phyloP scores from a whole-genome alignment of 1,140 invertebrate genomes.

The Ridgeia piscesae region DNA sequence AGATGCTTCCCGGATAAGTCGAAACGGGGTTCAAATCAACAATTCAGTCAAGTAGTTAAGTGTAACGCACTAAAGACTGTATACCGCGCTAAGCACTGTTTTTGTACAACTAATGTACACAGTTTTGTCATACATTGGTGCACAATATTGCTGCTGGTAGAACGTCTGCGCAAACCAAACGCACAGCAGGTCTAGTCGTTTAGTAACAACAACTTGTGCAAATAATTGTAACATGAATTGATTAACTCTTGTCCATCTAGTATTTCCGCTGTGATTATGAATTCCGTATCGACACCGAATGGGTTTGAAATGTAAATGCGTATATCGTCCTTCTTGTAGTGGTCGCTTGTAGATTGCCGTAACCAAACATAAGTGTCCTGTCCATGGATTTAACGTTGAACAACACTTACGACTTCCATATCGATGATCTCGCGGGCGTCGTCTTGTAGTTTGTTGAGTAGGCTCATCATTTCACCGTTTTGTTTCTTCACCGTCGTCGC shows the following conservation, averaged over 20 bases:
- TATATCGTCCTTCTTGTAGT: neutral
- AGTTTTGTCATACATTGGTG: too few species aligned
- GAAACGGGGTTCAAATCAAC: too few species aligned
- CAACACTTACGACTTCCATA: neutral
- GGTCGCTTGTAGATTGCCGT: neutral
- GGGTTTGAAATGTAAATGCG: neutral
- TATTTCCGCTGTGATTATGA: neutral
- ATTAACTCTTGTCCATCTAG: neutral
- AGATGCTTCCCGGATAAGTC: too few species aligned
- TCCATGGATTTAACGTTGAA: neutral
- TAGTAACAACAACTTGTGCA: too few species aligned
- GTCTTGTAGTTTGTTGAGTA: neutral
- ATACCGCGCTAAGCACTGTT: too few species aligned
- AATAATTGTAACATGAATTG: too few species aligned
- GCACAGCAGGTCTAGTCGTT: too few species aligned
- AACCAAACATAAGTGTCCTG: neutral
- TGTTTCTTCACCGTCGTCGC: neutral
- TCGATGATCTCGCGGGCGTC: neutral
- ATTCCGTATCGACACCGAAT: neutral
- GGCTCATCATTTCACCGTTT: neutral
- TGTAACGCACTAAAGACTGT: too few species aligned
- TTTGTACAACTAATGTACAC: too few species aligned
- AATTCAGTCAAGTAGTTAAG: too few species aligned
- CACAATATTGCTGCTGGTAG: too few species aligned
- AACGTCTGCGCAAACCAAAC: too few species aligned